phyloP scores from a whole-genome alignment of 2,888 invertebrate species.

The Coenonympha arcania region DNA sequence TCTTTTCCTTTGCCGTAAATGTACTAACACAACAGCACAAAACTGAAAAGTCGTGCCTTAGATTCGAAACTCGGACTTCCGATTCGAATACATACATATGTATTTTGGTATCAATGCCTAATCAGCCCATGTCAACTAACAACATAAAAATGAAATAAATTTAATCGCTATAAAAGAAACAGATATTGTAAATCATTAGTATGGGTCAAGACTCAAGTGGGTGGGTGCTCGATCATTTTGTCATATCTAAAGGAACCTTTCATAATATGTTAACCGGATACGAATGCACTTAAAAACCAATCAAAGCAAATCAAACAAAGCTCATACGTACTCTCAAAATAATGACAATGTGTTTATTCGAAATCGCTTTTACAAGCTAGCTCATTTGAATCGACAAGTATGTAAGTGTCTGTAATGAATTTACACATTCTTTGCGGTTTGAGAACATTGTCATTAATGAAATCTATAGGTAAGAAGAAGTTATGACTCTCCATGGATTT shows the following conservation, averaged over 20 bases:
- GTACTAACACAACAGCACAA: no score
- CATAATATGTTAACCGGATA: slow-evolving; percentile 4
- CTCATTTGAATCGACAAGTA: slow-evolving; percentile 1
- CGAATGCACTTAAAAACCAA: slow-evolving; percentile 5
- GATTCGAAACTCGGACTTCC: no score
- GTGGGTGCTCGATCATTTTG: slow-evolving; percentile 8
- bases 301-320: slow-evolving; percentile 6
- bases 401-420: neutral
- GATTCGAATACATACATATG: no score
- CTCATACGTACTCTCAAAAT: neutral
- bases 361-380: slow-evolving; percentile 4
- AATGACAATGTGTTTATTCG: slow-evolving; percentile 2
- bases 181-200: neutral
- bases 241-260: neutral
- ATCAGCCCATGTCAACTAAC: no score
- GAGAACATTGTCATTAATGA: no score
- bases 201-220: neutral
- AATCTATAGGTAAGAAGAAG: no score
- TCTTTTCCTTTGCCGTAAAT: no score
- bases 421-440: neutral
- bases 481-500: no score
- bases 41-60: no score
- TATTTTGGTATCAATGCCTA: no score
- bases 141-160: no score
- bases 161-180: neutral